Evolutionary conservation across 1,140 invertebrate species (phyloP).

Genomic region (Leptoteleia sp.): DNA sequence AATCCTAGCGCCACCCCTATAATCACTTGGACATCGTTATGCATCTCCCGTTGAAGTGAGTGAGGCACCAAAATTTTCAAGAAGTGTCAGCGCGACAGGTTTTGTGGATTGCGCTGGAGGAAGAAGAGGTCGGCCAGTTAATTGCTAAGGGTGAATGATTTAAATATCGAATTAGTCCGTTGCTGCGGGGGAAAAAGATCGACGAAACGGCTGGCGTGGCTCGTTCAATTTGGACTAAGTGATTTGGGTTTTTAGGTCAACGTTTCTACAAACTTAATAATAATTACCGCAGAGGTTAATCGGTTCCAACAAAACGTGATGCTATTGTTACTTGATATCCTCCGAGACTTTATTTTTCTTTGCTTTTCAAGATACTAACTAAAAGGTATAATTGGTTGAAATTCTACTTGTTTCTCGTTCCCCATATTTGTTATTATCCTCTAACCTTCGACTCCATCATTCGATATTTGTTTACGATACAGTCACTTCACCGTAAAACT

Average conservation of each 20-base stretch:
- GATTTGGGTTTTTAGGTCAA: conserved; percentile 14
- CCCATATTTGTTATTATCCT: too few relatives aligned
- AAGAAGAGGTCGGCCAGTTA: conserved; percentile 5
- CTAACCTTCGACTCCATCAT: too few relatives aligned
- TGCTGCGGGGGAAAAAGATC: conserved; percentile 1
- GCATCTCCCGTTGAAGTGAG: conserved; percentile 46
- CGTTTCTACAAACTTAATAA: conserved; percentile 4
- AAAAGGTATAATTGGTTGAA: too few relatives aligned
- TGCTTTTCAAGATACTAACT: too few relatives aligned
- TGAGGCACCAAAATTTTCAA: conserved; percentile 31
- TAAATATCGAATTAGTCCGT: conserved; percentile 44
- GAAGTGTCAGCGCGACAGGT: conserved; percentile 50
- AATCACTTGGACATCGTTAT: conserved; percentile 71
- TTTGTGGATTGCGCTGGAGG: conserved; percentile 17
- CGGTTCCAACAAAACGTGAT: too few relatives aligned
- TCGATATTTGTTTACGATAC: too few relatives aligned
- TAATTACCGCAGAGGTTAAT: too few relatives aligned
- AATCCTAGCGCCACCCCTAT: conserved; percentile 76
- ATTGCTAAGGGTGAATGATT: conserved; percentile 45
- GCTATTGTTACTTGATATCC: too few relatives aligned
- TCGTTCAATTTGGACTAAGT: conserved; percentile 1
- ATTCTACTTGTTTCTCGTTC: too few relatives aligned
- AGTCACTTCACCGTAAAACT: too few relatives aligned
- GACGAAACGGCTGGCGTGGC: not conserved
- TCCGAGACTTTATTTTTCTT: too few relatives aligned